Evolutionary conservation across 2,113 vertebrate species (phyloP), one percentile per base, ranked within the genome.

Genomic region (Paradoxurus hermaphroditus): DNA sequence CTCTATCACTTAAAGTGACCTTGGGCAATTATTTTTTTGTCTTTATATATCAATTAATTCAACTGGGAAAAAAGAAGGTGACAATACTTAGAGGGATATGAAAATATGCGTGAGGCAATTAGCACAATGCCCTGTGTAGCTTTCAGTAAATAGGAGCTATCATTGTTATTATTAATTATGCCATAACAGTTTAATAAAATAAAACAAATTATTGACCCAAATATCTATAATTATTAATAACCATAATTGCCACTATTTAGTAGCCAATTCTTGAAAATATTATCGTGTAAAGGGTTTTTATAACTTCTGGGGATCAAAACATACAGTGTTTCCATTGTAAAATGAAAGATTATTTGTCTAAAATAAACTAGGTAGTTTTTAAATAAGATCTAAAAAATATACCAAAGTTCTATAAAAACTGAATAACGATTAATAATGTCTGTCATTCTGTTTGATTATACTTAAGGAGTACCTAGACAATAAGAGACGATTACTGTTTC

Each of bases 401-500:
- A 82, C 53, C 36, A 81, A 72, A 94, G n/a, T 73, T 67, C 65
- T 75, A 59, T 65, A 81, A 72, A 92, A 90, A 86, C 18, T 15
- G 23, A 79, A 68, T 27, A 79, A 95, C 70, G 27, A 81, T 94
- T 83, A 93, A 97, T 95, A 96, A 81, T 63, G 34, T 62, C 95
- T 97, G 36, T 41, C 93, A 93, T 84, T 88, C 46, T 84, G 85
- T 92, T 95, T 73, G 92, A 90, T 78, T 29, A 41, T 49, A 63
- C 41, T 94, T 97, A 96, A 86, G 91, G 65, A 97, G 70, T 77
- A 89, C 79, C 5, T 49, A 85, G 94, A 67, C 41, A 96, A 84
- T 63, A 98, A 78, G 92, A 98, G 96, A 97, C 95, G 96, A 93
- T 96, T 96, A 3, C 85, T 97, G 86, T 96, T 96, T 56, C 91